A percentile compares a stretch with the other conserved stretches of the same genome.
Evolutionary conservation across 2,797 vertebrate species (phyloP).

Genomic region (Adrianichthys oophorus): DNA sequence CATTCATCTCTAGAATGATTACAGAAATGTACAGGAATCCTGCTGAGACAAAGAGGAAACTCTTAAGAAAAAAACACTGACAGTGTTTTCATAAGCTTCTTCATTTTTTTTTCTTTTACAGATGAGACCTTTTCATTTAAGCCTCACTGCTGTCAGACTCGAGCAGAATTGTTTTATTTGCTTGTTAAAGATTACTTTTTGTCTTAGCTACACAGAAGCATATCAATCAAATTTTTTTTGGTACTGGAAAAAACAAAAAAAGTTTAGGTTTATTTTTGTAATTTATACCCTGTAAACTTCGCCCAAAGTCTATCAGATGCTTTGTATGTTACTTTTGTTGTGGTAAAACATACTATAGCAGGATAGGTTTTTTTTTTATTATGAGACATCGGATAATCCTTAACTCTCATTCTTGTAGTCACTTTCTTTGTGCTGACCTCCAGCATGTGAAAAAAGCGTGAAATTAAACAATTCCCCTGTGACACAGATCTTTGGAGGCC

Average conservation of each 20-base stretch:
- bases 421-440: slow-evolving; percentile 50
- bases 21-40: slow-evolving; percentile 62
- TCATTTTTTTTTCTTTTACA: slow-evolving; percentile 29
- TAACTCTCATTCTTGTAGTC: slow-evolving; percentile 18
- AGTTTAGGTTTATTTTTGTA: too few species aligned
- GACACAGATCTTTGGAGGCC: slow-evolving; percentile 37
- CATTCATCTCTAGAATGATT: slow-evolving; percentile 67
- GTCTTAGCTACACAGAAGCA: not conserved
- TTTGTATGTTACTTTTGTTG: not conserved
- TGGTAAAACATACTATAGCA: not conserved
- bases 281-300: too few species aligned
- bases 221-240: too few species aligned
- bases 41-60: slow-evolving; percentile 47
- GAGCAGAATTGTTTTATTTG: not conserved
- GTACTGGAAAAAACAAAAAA: too few species aligned
- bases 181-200: slow-evolving; percentile 19
- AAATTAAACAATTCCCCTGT: slow-evolving; percentile 57
- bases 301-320: too few species aligned
- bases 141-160: slow-evolving; percentile 14
- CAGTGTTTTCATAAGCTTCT: slow-evolving; percentile 44
- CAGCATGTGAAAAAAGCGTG: slow-evolving; percentile 58
- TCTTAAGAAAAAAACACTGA: slow-evolving; percentile 17
- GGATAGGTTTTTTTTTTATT: not conserved
- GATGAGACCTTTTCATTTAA: slow-evolving; percentile 19
- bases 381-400: slow-evolving; percentile 5